Evolutionary conservation across 2,113 vertebrate species (phyloP).

Genomic region (human (Homo sapiens)): DNA sequence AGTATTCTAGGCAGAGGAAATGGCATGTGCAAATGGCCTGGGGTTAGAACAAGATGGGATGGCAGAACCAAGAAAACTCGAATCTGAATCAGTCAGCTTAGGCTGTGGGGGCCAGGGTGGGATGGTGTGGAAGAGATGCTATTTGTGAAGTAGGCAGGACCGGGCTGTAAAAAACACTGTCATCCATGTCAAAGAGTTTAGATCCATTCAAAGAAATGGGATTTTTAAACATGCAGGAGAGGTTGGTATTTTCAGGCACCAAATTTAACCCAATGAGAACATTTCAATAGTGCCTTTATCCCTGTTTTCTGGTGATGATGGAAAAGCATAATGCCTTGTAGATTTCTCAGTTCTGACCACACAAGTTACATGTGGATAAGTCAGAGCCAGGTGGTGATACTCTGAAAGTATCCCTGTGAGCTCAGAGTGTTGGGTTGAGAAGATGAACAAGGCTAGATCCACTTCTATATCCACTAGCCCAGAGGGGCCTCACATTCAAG

Average conservation of each 20-base stretch:
- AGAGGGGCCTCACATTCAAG: background rate
- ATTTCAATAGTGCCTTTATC: background rate
- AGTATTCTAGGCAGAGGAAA: background rate
- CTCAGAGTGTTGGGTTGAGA: background rate
- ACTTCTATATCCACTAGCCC: background rate
- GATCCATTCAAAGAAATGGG: background rate
- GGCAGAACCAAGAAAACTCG: background rate
- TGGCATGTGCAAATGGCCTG: background rate
- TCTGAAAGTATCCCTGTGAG: background rate
- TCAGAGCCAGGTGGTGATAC: background rate
- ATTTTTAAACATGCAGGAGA: background rate
- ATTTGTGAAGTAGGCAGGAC: background rate
- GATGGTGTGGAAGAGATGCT: background rate
- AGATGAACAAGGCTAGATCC: background rate
- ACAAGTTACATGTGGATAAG: background rate
- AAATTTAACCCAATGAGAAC: background rate
- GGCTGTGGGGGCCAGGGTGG: background rate
- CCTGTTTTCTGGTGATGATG: background rate
- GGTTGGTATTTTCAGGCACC: background rate
- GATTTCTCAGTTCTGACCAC: background rate
- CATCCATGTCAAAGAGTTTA: background rate
- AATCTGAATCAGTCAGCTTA: accelerated
- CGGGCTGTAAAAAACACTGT: background rate
- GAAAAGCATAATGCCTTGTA: background rate
- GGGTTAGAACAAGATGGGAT: background rate